phyloP scores from a whole-genome alignment of 2,888 invertebrate species.

The Unio delphinus region DNA sequence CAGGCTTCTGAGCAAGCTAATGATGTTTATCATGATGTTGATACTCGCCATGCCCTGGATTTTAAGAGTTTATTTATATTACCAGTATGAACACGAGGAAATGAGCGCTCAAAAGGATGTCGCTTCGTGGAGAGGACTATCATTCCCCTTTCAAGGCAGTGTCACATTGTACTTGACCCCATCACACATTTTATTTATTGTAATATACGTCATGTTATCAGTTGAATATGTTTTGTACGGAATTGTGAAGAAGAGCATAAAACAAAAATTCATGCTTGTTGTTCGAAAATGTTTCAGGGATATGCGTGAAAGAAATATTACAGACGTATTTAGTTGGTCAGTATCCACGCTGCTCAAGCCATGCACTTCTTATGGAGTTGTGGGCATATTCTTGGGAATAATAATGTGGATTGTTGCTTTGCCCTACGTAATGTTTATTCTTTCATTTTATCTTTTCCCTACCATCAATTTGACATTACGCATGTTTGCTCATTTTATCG shows the following conservation, averaged over 20 bases:
- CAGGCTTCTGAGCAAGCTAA: constrained; percentile 34
- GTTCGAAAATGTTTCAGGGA: constrained; percentile 51
- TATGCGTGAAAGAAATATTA: constrained; percentile 43
- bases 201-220: constrained; percentile 56
- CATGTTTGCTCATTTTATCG: constrained; percentile 48
- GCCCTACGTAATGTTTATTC: constrained; percentile 46
- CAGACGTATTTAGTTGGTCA: constrained; percentile 39
- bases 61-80: constrained; percentile 52
- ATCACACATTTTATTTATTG: constrained; percentile 55
- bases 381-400: constrained; percentile 53
- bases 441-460: constrained; percentile 61
- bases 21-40: constrained; percentile 41
- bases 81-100: constrained; percentile 49
- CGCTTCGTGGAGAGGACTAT: constrained; percentile 19
- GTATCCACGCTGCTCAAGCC: constrained; percentile 55
- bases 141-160: constrained; percentile 49
- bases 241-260: constrained; percentile 33
- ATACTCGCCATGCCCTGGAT: constrained; percentile 54
- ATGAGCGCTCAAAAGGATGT: constrained; percentile 34
- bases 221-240: constrained; percentile 50
- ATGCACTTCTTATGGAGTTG: constrained; percentile 54
- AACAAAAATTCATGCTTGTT: constrained; percentile 42
- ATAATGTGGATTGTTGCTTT: constrained; percentile 52
- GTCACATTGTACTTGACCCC: constrained; percentile 60
- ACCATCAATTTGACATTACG: constrained; percentile 57